phyloP scores from a whole-genome alignment of 1,140 invertebrate genomes.

The Pseudobourletiella spinata region DNA sequence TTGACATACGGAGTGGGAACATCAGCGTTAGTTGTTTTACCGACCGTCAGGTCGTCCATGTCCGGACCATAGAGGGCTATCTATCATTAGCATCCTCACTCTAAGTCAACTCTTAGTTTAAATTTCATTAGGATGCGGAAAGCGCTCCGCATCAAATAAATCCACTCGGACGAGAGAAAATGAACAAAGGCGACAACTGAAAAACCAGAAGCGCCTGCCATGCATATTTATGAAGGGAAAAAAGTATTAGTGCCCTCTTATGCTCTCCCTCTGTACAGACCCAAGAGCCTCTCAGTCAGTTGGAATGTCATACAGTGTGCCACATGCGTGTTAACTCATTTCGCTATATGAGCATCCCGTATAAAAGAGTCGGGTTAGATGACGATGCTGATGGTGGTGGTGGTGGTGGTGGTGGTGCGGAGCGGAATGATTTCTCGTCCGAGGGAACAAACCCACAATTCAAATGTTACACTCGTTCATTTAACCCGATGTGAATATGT shows the following conservation, averaged over 20 bases:
- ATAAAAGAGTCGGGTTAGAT: neutral
- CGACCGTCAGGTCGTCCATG: too few species aligned
- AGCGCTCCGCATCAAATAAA: constrained; percentile 6
- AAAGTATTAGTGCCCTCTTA: neutral
- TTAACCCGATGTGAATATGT: neutral
- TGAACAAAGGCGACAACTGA: constrained; percentile 2
- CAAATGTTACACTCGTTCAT: neutral
- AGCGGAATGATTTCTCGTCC: neutral
- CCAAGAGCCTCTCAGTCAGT: neutral
- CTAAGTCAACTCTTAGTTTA: neutral
- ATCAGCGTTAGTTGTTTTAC: too few species aligned
- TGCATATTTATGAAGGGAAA: neutral
- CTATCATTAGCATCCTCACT: neutral
- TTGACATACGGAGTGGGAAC: too few species aligned
- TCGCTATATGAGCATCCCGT: too few species aligned
- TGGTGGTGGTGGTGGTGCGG: too few species aligned
- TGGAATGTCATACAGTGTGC: too few species aligned
- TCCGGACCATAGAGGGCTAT: constrained; percentile 1
- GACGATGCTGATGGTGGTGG: neutral
- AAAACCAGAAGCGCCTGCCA: constrained; percentile 5
- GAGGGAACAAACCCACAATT: neutral
- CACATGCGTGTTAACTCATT: too few species aligned
- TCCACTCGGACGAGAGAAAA: neutral
- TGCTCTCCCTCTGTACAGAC: neutral
- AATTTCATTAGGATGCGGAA: constrained; percentile 4